Evolutionary conservation across 2,888 invertebrate genomes (phyloP).

Genomic region (Synanthedon myopaeformis): DNA sequence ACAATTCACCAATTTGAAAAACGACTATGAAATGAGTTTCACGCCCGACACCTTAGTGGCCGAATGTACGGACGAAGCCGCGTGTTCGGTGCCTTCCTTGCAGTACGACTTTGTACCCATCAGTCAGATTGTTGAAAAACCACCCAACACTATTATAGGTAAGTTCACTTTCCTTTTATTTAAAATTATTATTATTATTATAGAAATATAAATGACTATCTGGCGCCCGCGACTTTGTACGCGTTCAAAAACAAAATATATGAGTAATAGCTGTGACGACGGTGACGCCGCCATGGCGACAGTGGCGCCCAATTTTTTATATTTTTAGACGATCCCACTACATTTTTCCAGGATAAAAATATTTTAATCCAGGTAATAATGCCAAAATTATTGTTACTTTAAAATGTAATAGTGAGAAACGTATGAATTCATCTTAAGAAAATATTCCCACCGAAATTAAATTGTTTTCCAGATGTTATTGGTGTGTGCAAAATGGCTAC

Average conservation of each 20-base stretch:
- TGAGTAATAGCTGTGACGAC: too few relatives aligned
- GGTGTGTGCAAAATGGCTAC: slow-evolving; percentile 83
- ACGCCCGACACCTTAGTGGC: slow-evolving; percentile 77
- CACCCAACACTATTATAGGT: slow-evolving; percentile 80
- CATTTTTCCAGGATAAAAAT: too few relatives aligned
- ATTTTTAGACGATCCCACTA: too few relatives aligned
- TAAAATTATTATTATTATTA: too few relatives aligned
- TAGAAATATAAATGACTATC: too few relatives aligned
- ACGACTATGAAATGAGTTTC: slow-evolving; percentile 97
- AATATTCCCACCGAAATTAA: neutral
- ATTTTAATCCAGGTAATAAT: neutral
- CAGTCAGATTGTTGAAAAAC: slow-evolving; percentile 75
- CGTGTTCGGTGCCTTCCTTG: slow-evolving; percentile 76
- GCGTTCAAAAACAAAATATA: too few relatives aligned
- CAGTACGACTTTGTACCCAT: slow-evolving; percentile 84
- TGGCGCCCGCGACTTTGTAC: too few relatives aligned
- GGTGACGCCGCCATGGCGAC: too few relatives aligned
- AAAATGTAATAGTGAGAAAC: neutral
- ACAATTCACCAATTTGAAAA: slow-evolving; percentile 83
- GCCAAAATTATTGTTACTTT: neutral
- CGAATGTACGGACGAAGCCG: slow-evolving; percentile 68
- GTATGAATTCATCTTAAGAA: too few relatives aligned
- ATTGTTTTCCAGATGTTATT: slow-evolving; percentile 78
- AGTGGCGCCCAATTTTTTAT: too few relatives aligned
- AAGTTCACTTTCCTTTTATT: slow-evolving; percentile 17